Evolutionary conservation across 2,888 invertebrate genomes (phyloP).

Genomic region (Sceliomorpha sp.): DNA sequence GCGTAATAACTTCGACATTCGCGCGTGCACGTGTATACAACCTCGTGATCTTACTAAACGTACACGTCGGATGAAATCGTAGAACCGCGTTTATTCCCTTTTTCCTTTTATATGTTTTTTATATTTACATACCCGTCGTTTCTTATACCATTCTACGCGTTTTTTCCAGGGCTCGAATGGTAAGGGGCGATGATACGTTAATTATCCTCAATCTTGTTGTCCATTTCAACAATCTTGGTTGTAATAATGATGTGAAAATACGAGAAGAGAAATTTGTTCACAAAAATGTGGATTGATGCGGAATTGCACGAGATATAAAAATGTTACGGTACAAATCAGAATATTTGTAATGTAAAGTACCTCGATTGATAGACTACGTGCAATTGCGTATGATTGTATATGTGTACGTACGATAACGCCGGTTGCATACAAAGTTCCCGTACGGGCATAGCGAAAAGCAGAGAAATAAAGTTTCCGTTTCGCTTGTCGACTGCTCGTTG

Average conservation of each 20-base stretch:
- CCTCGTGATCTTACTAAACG: constrained; percentile 20
- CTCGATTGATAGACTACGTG: constrained; percentile 30
- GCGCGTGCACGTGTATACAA: constrained; percentile 16
- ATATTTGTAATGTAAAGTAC: no score
- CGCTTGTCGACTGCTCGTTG: constrained; percentile 42
- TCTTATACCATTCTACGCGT: not conserved
- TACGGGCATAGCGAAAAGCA: constrained; percentile 40
- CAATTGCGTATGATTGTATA: constrained; percentile 6
- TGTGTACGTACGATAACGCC: constrained; percentile 43
- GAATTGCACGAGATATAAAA: no score
- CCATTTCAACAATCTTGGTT: no score
- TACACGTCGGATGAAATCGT: constrained; percentile 34
- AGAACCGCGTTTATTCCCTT: constrained; percentile 14
- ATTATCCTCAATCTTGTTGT: no score
- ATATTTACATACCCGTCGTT: not conserved
- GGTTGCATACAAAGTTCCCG: constrained; percentile 44
- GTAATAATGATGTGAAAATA: no score
- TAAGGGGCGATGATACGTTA: no score
- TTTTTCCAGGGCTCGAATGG: no score
- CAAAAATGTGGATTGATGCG: no score
- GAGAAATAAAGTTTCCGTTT: constrained; percentile 52
- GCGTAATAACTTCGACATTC: constrained; percentile 70
- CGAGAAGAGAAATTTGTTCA: no score
- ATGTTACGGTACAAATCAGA: no score
- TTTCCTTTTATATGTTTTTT: constrained; percentile 1